Conservation (phyloP, 2,797 vertebrate genomes). For the Mormyrops boulengeri region DNA sequence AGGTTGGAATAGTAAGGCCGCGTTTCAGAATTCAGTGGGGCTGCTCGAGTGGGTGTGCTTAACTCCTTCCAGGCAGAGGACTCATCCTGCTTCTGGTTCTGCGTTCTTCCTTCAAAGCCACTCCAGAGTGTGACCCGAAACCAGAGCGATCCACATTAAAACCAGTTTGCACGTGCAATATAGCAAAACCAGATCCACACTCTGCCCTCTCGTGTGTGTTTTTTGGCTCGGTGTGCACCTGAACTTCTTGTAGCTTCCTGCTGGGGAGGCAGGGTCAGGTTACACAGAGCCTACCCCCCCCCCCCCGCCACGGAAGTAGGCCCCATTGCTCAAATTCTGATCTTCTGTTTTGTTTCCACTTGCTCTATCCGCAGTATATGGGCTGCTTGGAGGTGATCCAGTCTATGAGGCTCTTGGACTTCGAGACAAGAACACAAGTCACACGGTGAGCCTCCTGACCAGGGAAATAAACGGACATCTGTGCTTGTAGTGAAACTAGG, state of each 20-base stretch:
- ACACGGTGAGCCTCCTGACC: constrained; percentile 69
- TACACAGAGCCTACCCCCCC: not conserved
- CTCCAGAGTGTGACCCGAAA: not conserved
- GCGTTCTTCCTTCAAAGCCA: not conserved
- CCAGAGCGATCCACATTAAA: not conserved
- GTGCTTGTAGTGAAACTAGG: not conserved
- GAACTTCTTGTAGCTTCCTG: not conserved
- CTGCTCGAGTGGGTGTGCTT: constrained; percentile 19
- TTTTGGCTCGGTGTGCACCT: not conserved
- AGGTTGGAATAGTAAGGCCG: constrained; percentile 22
- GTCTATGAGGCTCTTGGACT: constrained; percentile 89
- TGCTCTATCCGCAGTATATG: constrained; percentile 70
- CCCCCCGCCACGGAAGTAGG: not conserved
- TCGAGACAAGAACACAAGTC: constrained; percentile 80
- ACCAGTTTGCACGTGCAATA: not conserved
- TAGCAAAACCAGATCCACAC: not conserved
- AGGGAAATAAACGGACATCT: not conserved
- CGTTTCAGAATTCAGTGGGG: constrained; percentile 17
- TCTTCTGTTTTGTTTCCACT: constrained; percentile 9
- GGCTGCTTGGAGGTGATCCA: constrained; percentile 85
- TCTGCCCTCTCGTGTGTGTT: not conserved
- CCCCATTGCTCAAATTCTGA: constrained; percentile 5
- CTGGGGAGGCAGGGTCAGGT: not conserved
- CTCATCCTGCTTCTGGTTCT: not conserved
- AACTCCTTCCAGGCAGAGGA: constrained; percentile 11